phyloP scores from a whole-genome alignment of 2,797 vertebrate genomes.

The Gambusia yucatana region DNA sequence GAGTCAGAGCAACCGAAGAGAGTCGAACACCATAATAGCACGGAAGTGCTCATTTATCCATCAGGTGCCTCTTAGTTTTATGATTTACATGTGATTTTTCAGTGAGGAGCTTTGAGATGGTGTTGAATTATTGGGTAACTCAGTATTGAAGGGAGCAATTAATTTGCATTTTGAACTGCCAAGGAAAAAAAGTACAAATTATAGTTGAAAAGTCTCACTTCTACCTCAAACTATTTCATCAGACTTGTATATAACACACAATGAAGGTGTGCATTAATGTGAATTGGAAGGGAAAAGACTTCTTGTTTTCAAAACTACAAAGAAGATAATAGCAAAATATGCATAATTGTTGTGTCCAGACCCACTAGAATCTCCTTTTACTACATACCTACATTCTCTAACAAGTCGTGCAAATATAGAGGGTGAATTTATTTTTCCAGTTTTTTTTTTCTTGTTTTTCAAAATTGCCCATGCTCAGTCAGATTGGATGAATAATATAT shows the following conservation, averaged over 20 bases:
- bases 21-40: slow-evolving; percentile 26
- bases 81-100: slow-evolving; percentile 28
- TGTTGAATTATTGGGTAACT: slow-evolving; percentile 11
- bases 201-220: neutral
- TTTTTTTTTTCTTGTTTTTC: neutral
- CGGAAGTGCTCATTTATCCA: slow-evolving; percentile 28
- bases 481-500: neutral
- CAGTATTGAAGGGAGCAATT: slow-evolving; percentile 33
- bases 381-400: neutral
- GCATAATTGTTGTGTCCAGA: neutral
- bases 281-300: neutral
- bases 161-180: slow-evolving; percentile 27
- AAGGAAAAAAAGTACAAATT: neutral
- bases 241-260: neutral
- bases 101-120: slow-evolving; percentile 1
- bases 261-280: neutral
- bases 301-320: neutral
- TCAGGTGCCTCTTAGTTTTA: slow-evolving; percentile 54
- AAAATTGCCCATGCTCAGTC: neutral
- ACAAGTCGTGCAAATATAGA: neutral
- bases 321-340: neutral
- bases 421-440: neutral
- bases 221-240: neutral
- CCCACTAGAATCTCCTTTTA: neutral
- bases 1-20: slow-evolving; percentile 53